A percentile compares a stretch with the other conserved stretches of the same genome.
These are phyloP conservation scores for Meganola albula DNA, from an alignment of 2,888 invertebrate species.

Conservation along the genomic window DNA sequence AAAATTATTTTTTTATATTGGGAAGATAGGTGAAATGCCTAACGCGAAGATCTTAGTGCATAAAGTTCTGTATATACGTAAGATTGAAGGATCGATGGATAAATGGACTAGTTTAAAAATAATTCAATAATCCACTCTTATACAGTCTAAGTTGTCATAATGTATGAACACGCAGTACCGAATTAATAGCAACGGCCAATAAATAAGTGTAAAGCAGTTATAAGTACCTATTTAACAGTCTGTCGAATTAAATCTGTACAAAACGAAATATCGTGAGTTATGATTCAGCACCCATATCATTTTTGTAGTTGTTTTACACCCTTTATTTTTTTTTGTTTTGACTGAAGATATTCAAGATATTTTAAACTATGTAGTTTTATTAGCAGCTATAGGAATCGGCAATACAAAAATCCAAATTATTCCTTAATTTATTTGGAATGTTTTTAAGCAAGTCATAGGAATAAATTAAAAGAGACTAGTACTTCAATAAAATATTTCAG, in stretches of 20 bases:
- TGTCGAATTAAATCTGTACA: conserved; percentile 77
- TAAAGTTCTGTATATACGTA: conserved; percentile 67
- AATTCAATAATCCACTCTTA: conserved; percentile 39
- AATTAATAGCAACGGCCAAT: conserved; percentile 64
- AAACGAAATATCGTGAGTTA: conserved; percentile 63
- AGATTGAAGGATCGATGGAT: conserved; percentile 39
- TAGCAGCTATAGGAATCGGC: too few species aligned
- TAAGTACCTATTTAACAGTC: conserved; percentile 68
- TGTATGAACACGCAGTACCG: conserved; percentile 56
- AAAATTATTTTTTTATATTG: conserved; percentile 59
- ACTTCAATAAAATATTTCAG: too few species aligned
- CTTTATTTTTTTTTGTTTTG: conserved; percentile 25
- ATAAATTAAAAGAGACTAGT: too few species aligned
- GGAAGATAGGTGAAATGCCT: conserved; percentile 47
- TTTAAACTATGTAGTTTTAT: conserved; percentile 7
- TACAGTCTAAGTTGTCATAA: conserved; percentile 43
- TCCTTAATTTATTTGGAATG: too few species aligned
- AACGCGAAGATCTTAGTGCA: conserved; percentile 47
- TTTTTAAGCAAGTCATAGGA: too few species aligned
- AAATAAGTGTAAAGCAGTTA: conserved; percentile 68
- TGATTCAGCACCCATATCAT: conserved; percentile 56
- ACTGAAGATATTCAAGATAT: conserved; percentile 21
- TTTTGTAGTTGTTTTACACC: too few species aligned
- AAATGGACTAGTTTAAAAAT: conserved; percentile 27
- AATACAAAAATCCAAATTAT: too few species aligned